Base-by-base conservation (phyloP, 2,888 invertebrate species). In the Rotaria macrura region DNA sequence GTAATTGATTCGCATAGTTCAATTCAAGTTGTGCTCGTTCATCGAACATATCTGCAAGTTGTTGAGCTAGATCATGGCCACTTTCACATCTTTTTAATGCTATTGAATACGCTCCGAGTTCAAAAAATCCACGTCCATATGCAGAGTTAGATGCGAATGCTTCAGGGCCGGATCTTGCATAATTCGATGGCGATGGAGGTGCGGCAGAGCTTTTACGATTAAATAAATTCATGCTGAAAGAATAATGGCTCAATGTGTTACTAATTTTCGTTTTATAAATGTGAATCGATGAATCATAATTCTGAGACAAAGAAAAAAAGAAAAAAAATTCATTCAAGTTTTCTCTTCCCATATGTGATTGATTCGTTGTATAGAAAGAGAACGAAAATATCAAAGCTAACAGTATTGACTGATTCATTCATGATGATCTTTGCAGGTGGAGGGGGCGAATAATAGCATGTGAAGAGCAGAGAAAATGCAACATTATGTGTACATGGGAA, bases 61-160 rank as follows among this genome's bases (percentile, higher is more conserved):
- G 52, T 47, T 52, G 38, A n/a, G 84, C 86, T n/a, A 86, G 25
- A 65, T 49, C 72, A 49, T 83, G 57, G 23, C 86, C 86, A 83
- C 84, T 86, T 72, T 86, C 86, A 52, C 86, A 86, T 79, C 86
- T n/a, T 57, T 74, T 84, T 12, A 86, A 55, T 47, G 79, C 84
- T 43, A 84, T 40, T 49, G 84, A 74, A 57, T 86, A 86, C 25
- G 72, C 74, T 25, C 84, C 84, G 17, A 52, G 43, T 84, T 84
- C 84, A n/a, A 23, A 84, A 54, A 84, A 84, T 34, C 84, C 84
- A 52, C 43, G 40, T 25, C 79, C 79, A 79, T 79, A 79, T 5
- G 43, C 14, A 14, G 79, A 79, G 43, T 79, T 79, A 25, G 14
- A 23, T n/a, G 79, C 79, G 9, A 79, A 79, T 9, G 79, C 43